phyloP scores from a whole-genome alignment of 2,888 invertebrate genomes.

The Idaea aversata region DNA sequence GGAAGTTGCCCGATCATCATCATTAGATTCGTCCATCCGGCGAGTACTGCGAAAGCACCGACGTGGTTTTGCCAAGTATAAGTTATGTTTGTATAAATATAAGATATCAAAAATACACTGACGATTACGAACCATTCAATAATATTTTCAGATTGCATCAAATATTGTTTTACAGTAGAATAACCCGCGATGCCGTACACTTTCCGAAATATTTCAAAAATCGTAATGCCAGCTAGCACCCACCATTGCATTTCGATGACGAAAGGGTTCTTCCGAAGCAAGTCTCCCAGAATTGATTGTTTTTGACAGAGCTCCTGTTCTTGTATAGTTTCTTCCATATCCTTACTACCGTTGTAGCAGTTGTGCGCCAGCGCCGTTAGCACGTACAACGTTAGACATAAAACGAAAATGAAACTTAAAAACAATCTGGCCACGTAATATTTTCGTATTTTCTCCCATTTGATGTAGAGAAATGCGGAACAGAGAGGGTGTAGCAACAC shows the following conservation, averaged over 20 bases:
- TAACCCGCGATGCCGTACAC: conserved; percentile 91
- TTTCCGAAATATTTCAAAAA: conserved; percentile 89
- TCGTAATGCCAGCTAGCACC: conserved; percentile 87
- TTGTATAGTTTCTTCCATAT: conserved; percentile 86
- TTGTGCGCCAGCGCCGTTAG: conserved; percentile 91
- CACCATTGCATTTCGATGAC: conserved; percentile 93
- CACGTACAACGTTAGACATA: conserved; percentile 90
- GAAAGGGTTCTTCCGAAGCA: conserved; percentile 86
- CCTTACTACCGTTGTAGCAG: conserved; percentile 90
- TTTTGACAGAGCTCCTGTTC: conserved; percentile 88
- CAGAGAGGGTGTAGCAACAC: conserved; percentile 92
- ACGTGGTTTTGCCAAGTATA: conserved; percentile 93
- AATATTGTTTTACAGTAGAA: conserved; percentile 89
- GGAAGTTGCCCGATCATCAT: conserved; percentile 94
- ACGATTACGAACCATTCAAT: conserved; percentile 93
- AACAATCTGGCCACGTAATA: conserved; percentile 90
- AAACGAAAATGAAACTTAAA: conserved; percentile 88
- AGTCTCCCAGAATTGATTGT: conserved; percentile 87
- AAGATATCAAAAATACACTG: conserved; percentile 91
- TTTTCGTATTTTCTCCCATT: conserved; percentile 94
- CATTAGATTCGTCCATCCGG: conserved; percentile 95
- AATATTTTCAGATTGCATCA: conserved; percentile 91
- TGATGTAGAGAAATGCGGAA: conserved; percentile 92
- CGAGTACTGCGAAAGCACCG: conserved; percentile 91
- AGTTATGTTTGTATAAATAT: conserved; percentile 86